phyloP scores from a whole-genome alignment of 2,888 invertebrate genomes.

The Thecocarcelia acutangulata region DNA sequence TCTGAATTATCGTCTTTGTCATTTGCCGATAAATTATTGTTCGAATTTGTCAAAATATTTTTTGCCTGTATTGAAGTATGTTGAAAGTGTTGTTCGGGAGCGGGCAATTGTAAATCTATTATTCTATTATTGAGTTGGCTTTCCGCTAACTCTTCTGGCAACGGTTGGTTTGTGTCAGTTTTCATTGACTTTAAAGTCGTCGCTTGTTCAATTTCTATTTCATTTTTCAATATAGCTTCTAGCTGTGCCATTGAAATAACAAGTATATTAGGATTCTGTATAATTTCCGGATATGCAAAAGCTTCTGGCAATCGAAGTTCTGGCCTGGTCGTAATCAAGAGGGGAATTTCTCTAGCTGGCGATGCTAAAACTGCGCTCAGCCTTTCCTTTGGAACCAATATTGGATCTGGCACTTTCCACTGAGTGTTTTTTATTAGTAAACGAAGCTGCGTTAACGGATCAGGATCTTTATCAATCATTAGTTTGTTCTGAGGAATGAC shows the following conservation, averaged over 20 bases:
- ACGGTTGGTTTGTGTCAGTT: background rate
- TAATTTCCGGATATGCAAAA: constrained; percentile 86
- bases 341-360: constrained; percentile 90
- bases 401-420: constrained; percentile 90
- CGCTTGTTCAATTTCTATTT: constrained; percentile 77
- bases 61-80: constrained; percentile 20
- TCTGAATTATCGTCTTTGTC: background rate
- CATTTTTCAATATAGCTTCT: constrained; percentile 85
- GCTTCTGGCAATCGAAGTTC: constrained; percentile 89
- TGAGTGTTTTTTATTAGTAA: constrained; percentile 86
- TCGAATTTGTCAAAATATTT: background rate
- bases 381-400: constrained; percentile 89
- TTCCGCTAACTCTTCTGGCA: constrained; percentile 8
- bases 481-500: constrained; percentile 46
- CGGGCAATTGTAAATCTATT: constrained; percentile 13
- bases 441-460: constrained; percentile 87
- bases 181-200: constrained; percentile 19
- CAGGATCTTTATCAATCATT: constrained; percentile 82
- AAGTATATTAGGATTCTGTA: constrained; percentile 89
- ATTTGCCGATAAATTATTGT: background rate
- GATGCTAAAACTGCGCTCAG: constrained; percentile 87
- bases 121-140: constrained; percentile 2
- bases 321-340: constrained; percentile 86
- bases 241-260: constrained; percentile 89
- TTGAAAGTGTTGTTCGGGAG: constrained; percentile 21